Conservation (phyloP, 2,797 vertebrate species). For the Ispidina picta region DNA sequence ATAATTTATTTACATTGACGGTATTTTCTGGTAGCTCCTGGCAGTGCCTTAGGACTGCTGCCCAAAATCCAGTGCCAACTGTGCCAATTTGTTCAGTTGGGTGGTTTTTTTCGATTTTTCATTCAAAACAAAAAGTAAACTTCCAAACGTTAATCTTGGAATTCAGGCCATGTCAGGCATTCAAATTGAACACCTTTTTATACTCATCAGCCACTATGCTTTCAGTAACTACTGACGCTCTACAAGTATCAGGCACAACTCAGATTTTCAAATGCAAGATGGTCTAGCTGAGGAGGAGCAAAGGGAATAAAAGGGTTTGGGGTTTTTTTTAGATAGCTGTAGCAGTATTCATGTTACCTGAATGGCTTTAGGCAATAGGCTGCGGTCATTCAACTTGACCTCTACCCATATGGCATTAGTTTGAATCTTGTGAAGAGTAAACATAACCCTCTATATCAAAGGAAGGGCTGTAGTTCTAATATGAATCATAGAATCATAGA, state of each 20-base stretch:
- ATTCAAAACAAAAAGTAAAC: neutral
- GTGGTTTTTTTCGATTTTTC: neutral
- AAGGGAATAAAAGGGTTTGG: neutral
- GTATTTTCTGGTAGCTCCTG: neutral
- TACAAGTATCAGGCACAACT: neutral
- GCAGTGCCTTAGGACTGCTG: neutral
- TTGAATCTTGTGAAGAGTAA: slow-evolving; percentile 31
- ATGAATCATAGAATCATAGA: too few species aligned
- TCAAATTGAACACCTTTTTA: neutral
- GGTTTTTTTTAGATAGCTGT: neutral
- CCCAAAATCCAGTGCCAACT: neutral
- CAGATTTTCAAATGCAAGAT: neutral
- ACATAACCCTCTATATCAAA: slow-evolving; percentile 1
- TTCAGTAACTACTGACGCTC: neutral
- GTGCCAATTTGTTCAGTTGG: neutral
- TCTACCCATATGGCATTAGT: slow-evolving; percentile 44
- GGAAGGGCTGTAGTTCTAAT: neutral
- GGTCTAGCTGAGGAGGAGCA: neutral
- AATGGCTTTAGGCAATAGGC: slow-evolving; percentile 34
- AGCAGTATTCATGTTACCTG: neutral
- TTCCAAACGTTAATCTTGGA: neutral
- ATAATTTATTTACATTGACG: neutral
- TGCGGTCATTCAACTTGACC: slow-evolving; percentile 1
- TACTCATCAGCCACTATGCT: neutral
- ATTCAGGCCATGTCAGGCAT: neutral